These are phyloP conservation scores for Phoebastria nigripes DNA, from an alignment of 2,797 vertebrate species.

Conservation along the genomic window DNA sequence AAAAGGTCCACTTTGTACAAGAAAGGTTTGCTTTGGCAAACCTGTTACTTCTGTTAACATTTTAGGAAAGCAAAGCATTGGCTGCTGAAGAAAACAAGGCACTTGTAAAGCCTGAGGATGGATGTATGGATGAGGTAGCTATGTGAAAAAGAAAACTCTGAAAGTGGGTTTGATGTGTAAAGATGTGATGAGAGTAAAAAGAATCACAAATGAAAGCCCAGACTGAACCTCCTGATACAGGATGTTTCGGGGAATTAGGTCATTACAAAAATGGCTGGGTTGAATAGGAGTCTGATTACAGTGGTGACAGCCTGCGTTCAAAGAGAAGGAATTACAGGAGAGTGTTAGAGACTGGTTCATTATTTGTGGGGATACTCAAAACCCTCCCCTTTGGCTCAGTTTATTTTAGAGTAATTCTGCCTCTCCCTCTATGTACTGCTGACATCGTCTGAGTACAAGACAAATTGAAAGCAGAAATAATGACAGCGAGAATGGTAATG, in stretches of 20 bases:
- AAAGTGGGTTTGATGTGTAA: background rate
- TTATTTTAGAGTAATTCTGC: background rate
- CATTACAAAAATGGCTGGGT: background rate
- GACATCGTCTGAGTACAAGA: background rate
- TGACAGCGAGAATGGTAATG: background rate
- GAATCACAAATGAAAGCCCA: background rate
- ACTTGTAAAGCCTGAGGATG: background rate
- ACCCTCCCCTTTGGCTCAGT: background rate
- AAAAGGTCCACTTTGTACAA: background rate
- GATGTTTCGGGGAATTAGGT: conserved; percentile 2
- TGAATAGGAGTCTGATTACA: conserved; percentile 48
- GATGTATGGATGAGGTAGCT: background rate
- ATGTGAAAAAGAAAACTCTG: background rate
- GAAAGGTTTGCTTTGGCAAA: background rate
- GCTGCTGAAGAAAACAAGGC: background rate
- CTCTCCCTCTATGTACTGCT: background rate
- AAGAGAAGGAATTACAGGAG: background rate
- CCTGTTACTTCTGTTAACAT: background rate
- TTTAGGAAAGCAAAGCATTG: background rate
- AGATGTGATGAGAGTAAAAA: background rate
- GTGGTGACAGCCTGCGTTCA: background rate
- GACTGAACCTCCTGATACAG: background rate
- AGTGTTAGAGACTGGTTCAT: background rate
- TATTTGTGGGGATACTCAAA: background rate
- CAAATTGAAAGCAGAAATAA: background rate